Evolutionary conservation across 2,888 invertebrate genomes (phyloP).

Genomic region (Synanthedon vespiformis): DNA sequence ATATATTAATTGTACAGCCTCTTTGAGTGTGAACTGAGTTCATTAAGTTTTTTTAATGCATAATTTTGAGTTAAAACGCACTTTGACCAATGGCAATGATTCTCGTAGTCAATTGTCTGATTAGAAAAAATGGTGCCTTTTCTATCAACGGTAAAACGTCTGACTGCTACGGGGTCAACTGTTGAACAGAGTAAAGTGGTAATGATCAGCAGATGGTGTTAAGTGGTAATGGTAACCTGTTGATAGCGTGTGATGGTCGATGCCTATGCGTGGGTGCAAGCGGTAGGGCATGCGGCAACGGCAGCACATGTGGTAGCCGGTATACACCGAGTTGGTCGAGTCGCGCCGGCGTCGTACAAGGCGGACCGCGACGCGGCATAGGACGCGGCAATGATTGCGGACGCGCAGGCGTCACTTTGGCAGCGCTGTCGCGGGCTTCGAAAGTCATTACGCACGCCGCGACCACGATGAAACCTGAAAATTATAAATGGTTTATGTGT

Average conservation of each 20-base stretch:
- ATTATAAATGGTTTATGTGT: neutral
- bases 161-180: slow-evolving; percentile 4
- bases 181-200: neutral
- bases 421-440: slow-evolving; percentile 94
- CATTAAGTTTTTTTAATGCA: too few species aligned
- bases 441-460: slow-evolving; percentile 99
- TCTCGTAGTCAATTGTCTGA: too few species aligned
- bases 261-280: slow-evolving; percentile 60
- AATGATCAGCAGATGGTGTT: neutral
- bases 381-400: slow-evolving; percentile 65
- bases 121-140: too few species aligned
- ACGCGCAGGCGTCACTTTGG: slow-evolving; percentile 88
- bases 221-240: slow-evolving; percentile 29
- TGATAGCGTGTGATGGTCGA: slow-evolving; percentile 27
- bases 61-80: too few species aligned
- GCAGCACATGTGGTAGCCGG: slow-evolving; percentile 69
- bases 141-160: too few species aligned
- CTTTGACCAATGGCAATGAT: too few species aligned
- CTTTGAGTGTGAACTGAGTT: too few species aligned
- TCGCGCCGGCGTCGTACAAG: slow-evolving; percentile 63
- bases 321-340: slow-evolving; percentile 78
- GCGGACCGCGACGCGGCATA: slow-evolving; percentile 53
- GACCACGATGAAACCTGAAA: slow-evolving; percentile 90
- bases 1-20: too few species aligned
- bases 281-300: slow-evolving; percentile 51